Base-by-base conservation (phyloP, 92 coral and sea anemone genomes). In the Zoanthus sociatus region DNA sequence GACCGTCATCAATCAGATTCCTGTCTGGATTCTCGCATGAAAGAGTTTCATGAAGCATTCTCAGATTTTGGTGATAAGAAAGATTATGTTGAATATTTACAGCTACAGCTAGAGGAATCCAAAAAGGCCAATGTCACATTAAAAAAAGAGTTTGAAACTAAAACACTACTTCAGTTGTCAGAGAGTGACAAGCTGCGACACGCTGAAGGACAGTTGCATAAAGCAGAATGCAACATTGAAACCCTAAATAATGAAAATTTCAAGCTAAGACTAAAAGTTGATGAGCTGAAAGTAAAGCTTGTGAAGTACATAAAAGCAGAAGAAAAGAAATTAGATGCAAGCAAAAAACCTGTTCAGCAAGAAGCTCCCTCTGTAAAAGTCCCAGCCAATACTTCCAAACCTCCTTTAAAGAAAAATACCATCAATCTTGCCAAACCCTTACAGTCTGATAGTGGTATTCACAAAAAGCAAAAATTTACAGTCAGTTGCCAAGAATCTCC, bases 41-140 rank as follows among this genome's bases (percentile, higher is more conserved):
- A 87, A 90, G 94, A 92, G 73, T 93, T 95, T 61, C 98, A 93
- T 76, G 98, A 95, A 58, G 98, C 95, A 18, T 95, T 97, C 87
- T 95, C 98, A 17, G 99, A 97, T 67, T 97, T 97, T 88, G 94
- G 98, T 53, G 98, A 95, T 45, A 95, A 97, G 73, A 95, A 97
- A 61, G 98, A 95, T 78, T 97, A 97, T 78, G 98, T 97, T 16
- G 92, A 91, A 73, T 97, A 93, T 86, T 94, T 97, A 70, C 96
- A 97, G 51, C 71, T 91, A 20, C 97, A 93, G 78, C 76, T 97
- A 76, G 92, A 93, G 51, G 93, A 93, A 47, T 88, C 93, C 46
- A 92, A 97, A 84, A 93, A 95, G 51, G 83, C 88, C 21, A 78
- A 88, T 32, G 88, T 90, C 55, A 90, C 81, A 10, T 77, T 97